These are phyloP conservation scores for Sylvia borin DNA, from an alignment of 2,797 vertebrate genomes.

Conservation along the genomic window DNA sequence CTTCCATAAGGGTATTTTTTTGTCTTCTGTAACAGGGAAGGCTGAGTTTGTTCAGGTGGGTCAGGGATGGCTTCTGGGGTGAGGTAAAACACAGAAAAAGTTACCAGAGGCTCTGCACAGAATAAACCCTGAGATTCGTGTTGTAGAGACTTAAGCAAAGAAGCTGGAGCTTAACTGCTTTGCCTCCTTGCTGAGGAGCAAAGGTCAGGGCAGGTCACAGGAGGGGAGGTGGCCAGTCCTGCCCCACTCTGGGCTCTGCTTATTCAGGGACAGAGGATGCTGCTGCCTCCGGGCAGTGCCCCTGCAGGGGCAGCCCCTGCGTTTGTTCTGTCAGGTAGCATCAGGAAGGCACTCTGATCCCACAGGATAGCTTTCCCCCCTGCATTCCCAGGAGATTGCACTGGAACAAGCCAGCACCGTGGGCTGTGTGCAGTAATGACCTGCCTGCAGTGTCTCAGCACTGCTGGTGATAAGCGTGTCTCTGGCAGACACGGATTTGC, in stretches of 20 bases:
- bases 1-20: not conserved
- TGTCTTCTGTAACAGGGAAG: not conserved
- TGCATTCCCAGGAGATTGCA: not conserved
- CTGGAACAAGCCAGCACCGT: not conserved
- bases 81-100: not conserved
- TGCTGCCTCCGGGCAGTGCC: not conserved
- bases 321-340: rapidly evolving
- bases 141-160: not conserved
- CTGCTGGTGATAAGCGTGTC: not conserved
- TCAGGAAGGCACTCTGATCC: not conserved
- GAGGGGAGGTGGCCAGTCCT: not conserved
- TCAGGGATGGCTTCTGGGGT: not conserved
- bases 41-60: not conserved
- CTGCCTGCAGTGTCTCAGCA: not conserved
- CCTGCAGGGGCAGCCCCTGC: rapidly evolving
- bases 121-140: rapidly evolving
- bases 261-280: rapidly evolving
- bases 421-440: not conserved
- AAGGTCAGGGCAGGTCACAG: not conserved
- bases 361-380: not conserved
- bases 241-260: rapidly evolving
- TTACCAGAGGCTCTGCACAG: not conserved
- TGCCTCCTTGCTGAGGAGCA: not conserved
- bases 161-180: not conserved
- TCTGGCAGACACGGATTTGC: not conserved